A percentile compares a stretch with the other conserved stretches of the same genome.
phyloP scores from a whole-genome alignment of 2,888 invertebrate genomes.

The Crossocerus cetratus region DNA sequence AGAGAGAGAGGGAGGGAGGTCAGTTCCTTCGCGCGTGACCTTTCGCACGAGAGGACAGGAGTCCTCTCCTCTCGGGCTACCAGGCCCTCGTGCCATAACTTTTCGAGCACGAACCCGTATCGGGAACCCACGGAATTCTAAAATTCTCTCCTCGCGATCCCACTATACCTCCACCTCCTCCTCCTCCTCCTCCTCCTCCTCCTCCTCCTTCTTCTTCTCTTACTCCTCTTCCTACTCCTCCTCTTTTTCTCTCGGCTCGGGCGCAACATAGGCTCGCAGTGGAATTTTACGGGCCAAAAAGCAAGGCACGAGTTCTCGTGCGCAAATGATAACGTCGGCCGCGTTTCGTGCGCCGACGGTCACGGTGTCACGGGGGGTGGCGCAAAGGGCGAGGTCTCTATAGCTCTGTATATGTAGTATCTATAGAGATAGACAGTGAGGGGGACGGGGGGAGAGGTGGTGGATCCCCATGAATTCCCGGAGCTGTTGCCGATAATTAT shows the following conservation, averaged over 20 bases:
- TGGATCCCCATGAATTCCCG: conserved; percentile 1
- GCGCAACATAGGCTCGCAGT: too few species aligned
- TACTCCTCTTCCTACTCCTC: neutral
- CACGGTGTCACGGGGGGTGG: neutral
- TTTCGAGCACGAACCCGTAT: conserved; percentile 55
- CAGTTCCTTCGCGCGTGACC: conserved; percentile 59
- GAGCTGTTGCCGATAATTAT: conserved; percentile 6
- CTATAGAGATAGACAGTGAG: too few species aligned
- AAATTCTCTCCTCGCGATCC: conserved; percentile 43
- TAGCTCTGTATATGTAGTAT: conserved; percentile 8
- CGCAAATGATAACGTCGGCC: conserved; percentile 6
- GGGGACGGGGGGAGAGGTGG: neutral
- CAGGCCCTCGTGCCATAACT: conserved; percentile 54
- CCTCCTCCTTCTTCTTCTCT: neutral
- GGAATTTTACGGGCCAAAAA: neutral
- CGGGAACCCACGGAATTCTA: conserved; percentile 47
- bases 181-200: neutral
- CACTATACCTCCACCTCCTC: neutral
- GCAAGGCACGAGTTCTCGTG: conserved; percentile 7
- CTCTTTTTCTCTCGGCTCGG: too few species aligned
- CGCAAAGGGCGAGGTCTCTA: conserved; percentile 11
- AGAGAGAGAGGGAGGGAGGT: conserved; percentile 34
- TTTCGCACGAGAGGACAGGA: conserved; percentile 62
- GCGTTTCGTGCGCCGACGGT: conserved; percentile 11
- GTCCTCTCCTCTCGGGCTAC: conserved; percentile 25